These are phyloP conservation scores for Brotula barbata DNA, from an alignment of 2,797 vertebrate species.

Conservation along the genomic window DNA sequence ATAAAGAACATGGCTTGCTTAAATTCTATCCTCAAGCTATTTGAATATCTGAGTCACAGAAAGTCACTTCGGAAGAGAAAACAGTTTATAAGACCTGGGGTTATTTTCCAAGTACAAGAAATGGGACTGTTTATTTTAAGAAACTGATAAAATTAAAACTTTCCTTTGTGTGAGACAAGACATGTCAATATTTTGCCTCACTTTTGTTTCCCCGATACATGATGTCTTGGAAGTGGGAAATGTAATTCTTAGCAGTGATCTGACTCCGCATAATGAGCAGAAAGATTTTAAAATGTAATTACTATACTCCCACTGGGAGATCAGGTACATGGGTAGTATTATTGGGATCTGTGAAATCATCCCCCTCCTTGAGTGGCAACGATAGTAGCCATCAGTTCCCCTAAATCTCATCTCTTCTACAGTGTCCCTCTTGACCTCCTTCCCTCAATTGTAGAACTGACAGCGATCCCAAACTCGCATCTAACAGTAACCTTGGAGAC, in stretches of 20 bases:
- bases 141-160: too few species aligned
- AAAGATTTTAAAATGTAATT: slow-evolving; percentile 54
- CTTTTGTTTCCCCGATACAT: slow-evolving; percentile 5
- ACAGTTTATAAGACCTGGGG: background rate
- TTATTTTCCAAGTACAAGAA: background rate
- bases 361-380: slow-evolving; percentile 17
- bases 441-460: slow-evolving; percentile 27
- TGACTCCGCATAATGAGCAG: slow-evolving; percentile 53
- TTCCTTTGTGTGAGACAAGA: background rate
- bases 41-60: slow-evolving; percentile 1
- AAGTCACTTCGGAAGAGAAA: background rate
- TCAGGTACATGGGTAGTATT: slow-evolving; percentile 45
- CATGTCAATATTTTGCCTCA: slow-evolving; percentile 11
- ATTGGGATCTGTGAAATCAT: slow-evolving; percentile 30
- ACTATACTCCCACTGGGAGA: slow-evolving; percentile 43
- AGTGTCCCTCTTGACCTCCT: slow-evolving; percentile 20
- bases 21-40: background rate
- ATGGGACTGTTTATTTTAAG: too few species aligned
- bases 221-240: slow-evolving; percentile 30
- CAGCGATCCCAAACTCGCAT: slow-evolving; percentile 50
- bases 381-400: slow-evolving; percentile 38
- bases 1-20: background rate
- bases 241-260: slow-evolving; percentile 55
- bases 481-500: slow-evolving; percentile 62
- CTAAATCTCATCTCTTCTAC: slow-evolving; percentile 45